A percentile compares a stretch with the other conserved stretches of the same genome.
Conservation (phyloP, 1,140 invertebrate genomes). For the Periplaneta americana region DNA sequence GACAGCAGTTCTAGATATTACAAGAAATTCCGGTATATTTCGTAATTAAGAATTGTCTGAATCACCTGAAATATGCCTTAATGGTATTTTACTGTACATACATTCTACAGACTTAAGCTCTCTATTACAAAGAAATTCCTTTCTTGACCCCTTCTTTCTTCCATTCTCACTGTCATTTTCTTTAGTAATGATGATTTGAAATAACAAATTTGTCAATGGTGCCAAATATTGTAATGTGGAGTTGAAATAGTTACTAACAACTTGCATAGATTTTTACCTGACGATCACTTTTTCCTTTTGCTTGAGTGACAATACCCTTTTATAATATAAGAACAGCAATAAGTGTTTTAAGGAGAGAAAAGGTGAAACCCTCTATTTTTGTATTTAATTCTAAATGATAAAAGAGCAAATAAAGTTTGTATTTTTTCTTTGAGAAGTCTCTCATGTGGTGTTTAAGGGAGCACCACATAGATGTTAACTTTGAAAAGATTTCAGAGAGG, state of each 20-base stretch:
- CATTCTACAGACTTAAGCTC: neutral
- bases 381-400: slow-evolving; percentile 26
- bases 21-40: too few relatives aligned
- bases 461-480: slow-evolving; percentile 14
- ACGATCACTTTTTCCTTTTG: slow-evolving; percentile 17
- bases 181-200: neutral
- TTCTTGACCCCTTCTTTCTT: neutral
- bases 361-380: slow-evolving; percentile 25
- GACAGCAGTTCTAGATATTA: too few relatives aligned
- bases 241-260: neutral
- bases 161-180: neutral
- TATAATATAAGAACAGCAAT: slow-evolving; percentile 21
- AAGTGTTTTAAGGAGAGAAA: slow-evolving; percentile 19
- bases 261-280: neutral
- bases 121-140: neutral
- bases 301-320: slow-evolving; percentile 20
- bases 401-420: slow-evolving; percentile 25
- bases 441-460: slow-evolving; percentile 17
- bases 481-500: slow-evolving; percentile 17
- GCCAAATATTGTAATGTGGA: neutral
- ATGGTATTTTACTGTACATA: neutral
- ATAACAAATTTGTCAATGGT: neutral
- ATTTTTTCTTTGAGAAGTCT: slow-evolving; percentile 23
- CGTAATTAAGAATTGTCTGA: too few relatives aligned
- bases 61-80: neutral